phyloP scores from a whole-genome alignment of 2,888 invertebrate genomes.

The Phalera bucephala region DNA sequence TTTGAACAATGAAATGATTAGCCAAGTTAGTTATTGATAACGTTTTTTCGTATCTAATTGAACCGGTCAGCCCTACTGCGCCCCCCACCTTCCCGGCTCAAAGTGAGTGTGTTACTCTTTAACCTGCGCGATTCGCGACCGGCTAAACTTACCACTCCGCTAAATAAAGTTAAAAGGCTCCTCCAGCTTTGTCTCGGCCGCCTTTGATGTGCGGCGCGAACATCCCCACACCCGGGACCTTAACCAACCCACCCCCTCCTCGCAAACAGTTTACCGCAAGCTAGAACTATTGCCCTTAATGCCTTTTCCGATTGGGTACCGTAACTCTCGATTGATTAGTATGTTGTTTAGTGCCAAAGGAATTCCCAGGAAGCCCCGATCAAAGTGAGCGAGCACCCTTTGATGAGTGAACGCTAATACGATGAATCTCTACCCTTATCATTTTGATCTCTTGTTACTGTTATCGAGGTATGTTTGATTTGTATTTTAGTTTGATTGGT shows the following conservation, averaged over 20 bases:
- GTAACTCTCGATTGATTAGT: constrained; percentile 71
- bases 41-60: not conserved
- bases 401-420: constrained; percentile 55
- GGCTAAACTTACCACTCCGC: constrained; percentile 83
- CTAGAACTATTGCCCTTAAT: constrained; percentile 79
- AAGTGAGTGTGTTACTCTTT: constrained; percentile 83
- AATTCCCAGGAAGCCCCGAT: constrained; percentile 69
- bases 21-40: too few species aligned
- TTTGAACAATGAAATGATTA: too few species aligned
- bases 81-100: constrained; percentile 52
- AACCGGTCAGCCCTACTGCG: constrained; percentile 46
- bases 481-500: constrained; percentile 13
- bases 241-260: constrained; percentile 24
- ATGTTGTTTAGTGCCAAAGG: constrained; percentile 58
- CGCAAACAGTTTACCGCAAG: constrained; percentile 79
- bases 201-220: constrained; percentile 75
- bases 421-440: constrained; percentile 53
- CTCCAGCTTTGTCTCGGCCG: constrained; percentile 80
- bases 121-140: constrained; percentile 83
- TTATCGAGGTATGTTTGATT: constrained; percentile 23
- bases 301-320: constrained; percentile 73
- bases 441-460: constrained; percentile 54
- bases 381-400: constrained; percentile 56
- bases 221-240: constrained; percentile 35
- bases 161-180: constrained; percentile 84